Conservation (phyloP, 2,797 vertebrate species). For the Chiroxiphia lanceolata region DNA sequence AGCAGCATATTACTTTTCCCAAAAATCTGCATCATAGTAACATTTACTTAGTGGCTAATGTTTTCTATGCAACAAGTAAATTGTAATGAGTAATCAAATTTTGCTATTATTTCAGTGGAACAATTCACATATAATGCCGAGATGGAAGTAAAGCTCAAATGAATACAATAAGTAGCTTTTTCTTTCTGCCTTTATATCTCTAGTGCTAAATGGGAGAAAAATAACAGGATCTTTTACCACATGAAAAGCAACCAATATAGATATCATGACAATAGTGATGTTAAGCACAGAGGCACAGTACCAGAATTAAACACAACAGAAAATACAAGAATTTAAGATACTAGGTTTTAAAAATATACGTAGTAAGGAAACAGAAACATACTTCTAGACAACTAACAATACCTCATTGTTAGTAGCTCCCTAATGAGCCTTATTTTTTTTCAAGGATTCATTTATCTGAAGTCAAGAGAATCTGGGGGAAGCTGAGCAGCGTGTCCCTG, state of each 20-base stretch:
- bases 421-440: not conserved
- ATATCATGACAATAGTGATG: not conserved
- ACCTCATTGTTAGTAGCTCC: not conserved
- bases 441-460: not conserved
- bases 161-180: not conserved
- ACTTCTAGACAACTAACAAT: not conserved
- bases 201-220: not conserved
- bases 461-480: not conserved
- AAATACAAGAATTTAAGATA: not conserved
- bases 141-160: not conserved
- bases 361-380: not conserved
- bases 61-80: not conserved
- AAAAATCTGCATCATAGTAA: not conserved
- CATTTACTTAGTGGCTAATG: not conserved
- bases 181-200: not conserved
- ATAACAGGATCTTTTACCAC: not conserved
- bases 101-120: not conserved
- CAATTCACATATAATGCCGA: not conserved
- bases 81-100: not conserved
- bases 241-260: not conserved
- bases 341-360: not conserved
- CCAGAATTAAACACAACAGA: not conserved
- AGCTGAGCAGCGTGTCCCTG: accelerated
- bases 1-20: not conserved
- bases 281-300: not conserved